These are phyloP conservation scores for Polyergus mexicanus DNA, from an alignment of 1,140 invertebrate genomes.

Conservation along the genomic window DNA sequence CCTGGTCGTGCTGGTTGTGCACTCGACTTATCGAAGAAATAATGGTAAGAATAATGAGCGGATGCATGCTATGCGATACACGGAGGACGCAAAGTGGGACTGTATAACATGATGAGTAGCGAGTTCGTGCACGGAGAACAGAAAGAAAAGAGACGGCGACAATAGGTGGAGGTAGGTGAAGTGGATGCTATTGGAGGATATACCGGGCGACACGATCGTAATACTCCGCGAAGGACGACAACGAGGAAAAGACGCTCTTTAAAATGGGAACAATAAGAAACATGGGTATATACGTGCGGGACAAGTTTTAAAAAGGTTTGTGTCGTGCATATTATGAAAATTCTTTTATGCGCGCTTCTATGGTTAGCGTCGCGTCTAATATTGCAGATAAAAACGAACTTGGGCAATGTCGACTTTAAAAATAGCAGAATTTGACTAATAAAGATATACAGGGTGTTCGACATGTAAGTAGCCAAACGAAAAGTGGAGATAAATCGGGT, in stretches of 20 bases:
- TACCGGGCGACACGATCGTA: slow-evolving; percentile 46
- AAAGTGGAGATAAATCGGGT: too few relatives aligned
- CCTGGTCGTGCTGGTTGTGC: slow-evolving; percentile 19
- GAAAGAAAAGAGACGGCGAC: slow-evolving; percentile 46
- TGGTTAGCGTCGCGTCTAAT: slow-evolving; percentile 15
- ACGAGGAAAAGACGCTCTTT: background rate
- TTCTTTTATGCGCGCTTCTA: slow-evolving; percentile 24
- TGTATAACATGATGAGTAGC: slow-evolving; percentile 61
- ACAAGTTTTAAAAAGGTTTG: slow-evolving; percentile 51
- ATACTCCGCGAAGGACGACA: slow-evolving; percentile 45
- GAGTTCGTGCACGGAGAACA: slow-evolving; percentile 50
- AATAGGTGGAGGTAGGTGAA: slow-evolving; percentile 34
- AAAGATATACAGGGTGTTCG: background rate
- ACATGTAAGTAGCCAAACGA: too few relatives aligned
- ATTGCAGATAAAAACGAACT: background rate
- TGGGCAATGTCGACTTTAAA: slow-evolving; percentile 7
- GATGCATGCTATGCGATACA: slow-evolving; percentile 41
- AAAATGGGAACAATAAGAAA: slow-evolving; percentile 33
- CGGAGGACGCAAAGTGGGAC: slow-evolving; percentile 33
- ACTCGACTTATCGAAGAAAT: slow-evolving; percentile 41
- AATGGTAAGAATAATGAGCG: slow-evolving; percentile 54
- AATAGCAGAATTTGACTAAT: background rate
- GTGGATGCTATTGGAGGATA: slow-evolving; percentile 47
- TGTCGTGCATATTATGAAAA: slow-evolving; percentile 36
- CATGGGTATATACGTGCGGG: background rate